Evolutionary conservation across 2,797 vertebrate species (phyloP).

Genomic region (Poecilia gillii): DNA sequence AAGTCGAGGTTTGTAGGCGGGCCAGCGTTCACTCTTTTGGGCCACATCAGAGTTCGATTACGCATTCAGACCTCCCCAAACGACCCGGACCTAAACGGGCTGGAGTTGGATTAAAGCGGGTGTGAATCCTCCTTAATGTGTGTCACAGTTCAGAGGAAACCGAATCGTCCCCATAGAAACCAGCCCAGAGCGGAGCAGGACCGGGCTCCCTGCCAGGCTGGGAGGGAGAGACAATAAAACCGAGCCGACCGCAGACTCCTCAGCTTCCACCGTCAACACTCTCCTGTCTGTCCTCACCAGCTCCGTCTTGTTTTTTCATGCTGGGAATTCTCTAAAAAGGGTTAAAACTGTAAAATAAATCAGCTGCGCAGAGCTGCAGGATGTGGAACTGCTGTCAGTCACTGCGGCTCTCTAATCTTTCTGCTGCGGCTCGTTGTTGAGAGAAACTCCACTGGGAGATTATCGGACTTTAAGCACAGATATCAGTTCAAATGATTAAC

Average conservation of each 20-base stretch:
- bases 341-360: constrained; percentile 37
- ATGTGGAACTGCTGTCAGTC: constrained; percentile 23
- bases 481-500: neutral
- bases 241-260: constrained; percentile 47
- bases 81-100: too few species aligned
- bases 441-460: neutral
- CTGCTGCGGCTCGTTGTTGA: neutral
- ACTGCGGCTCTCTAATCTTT: constrained; percentile 6
- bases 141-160: neutral
- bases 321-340: constrained; percentile 24
- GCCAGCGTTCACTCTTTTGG: too few species aligned
- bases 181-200: constrained; percentile 22
- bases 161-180: neutral
- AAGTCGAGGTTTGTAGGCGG: too few species aligned
- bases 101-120: too few species aligned
- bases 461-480: neutral
- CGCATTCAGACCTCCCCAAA: too few species aligned
- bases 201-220: constrained; percentile 32
- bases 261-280: constrained; percentile 44
- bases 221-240: constrained; percentile 57
- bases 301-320: constrained; percentile 36
- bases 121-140: neutral
- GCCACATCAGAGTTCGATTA: too few species aligned
- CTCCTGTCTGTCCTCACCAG: constrained; percentile 31
- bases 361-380: constrained; percentile 5